Base-by-base conservation (phyloP, 2,888 invertebrate species). In the Melieria omissa region DNA sequence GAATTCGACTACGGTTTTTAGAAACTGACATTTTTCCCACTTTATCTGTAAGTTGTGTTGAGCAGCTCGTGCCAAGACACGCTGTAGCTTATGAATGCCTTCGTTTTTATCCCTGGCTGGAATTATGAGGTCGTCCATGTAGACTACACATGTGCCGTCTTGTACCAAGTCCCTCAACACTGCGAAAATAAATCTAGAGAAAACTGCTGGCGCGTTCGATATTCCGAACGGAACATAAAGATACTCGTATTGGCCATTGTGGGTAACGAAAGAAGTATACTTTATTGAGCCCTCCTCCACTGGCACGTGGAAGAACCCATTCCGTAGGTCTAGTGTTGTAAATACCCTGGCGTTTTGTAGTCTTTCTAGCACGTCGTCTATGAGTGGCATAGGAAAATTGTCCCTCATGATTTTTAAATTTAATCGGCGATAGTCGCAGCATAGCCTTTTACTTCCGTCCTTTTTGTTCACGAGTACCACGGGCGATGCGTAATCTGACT, bases 21-120 rank as follows among this genome's bases (percentile, higher is more conserved):
- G 16, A n/a, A 77, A 75, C 46, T 76, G 73, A 9, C 76, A 78
- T 42, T 78, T 78, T 10, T 44, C 47, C 77, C 78, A 78, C 12
- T 75, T 76, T 1, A 76, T 74, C n/a, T 63, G 58, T 9, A 76
- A 49, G 2, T 73, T 74, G 12, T 72, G 67, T 29, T 65, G 41
- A 5, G 73, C 52, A 7, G 76, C 75, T 6, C 63, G 45, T 4
- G 55, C 8, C 57, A 76, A 47, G 0, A 76, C 74, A n/a, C 12
- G 8, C 9, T 54, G 41, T 44, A 76, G 55, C 57, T 73, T 75
- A 8, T 61, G 9, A 0, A 77, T 49, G 2, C 74, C 72, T 62
- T 77, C 76, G 9, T 29, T 66, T 58, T 73, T 73, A 68, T 71
- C 58, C 58, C 70, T 61, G 1, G 78, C 57, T 57, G 73, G 74